Percentiles rank a stretch among this genome's conserved stretches.
These are phyloP conservation scores for Metacarcinus magister DNA, from an alignment of 2,888 invertebrate species.

Conservation along the genomic window DNA sequence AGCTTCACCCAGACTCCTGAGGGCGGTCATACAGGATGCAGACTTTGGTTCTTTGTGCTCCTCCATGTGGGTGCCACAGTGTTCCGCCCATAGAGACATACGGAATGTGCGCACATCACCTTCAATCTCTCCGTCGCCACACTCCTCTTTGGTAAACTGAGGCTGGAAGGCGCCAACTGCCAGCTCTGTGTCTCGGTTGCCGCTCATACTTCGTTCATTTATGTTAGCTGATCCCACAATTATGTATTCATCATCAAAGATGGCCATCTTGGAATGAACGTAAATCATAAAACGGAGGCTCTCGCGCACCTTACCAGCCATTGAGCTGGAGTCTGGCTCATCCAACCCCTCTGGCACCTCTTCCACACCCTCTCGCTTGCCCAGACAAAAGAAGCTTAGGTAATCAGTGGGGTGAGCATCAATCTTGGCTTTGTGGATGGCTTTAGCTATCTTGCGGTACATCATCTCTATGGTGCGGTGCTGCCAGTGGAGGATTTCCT, in stretches of 20 bases:
- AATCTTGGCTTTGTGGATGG: conserved; percentile 76
- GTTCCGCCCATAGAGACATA: conserved; percentile 83
- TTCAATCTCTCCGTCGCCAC: conserved; percentile 74
- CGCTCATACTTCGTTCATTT: conserved; percentile 83
- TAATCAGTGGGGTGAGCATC: conserved; percentile 82
- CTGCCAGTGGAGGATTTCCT: conserved; percentile 83
- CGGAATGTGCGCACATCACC: conserved; percentile 82
- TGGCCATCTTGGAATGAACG: conserved; percentile 83
- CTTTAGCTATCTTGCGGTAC: conserved; percentile 82
- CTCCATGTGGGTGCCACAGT: conserved; percentile 80
- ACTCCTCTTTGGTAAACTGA: conserved; percentile 79
- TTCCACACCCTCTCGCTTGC: conserved; percentile 82
- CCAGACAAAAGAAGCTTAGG: conserved; percentile 82
- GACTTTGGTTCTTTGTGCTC: conserved; percentile 77
- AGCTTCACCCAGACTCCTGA: conserved; percentile 73
- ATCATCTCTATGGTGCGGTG: conserved; percentile 83
- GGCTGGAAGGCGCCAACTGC: conserved; percentile 82
- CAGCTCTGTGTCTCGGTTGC: conserved; percentile 83
- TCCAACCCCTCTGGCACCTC: conserved; percentile 82
- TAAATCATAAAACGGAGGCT: conserved; percentile 82
- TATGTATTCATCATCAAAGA: conserved; percentile 83
- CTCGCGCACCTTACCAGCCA: conserved; percentile 78
- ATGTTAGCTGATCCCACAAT: conserved; percentile 83
- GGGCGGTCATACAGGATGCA: conserved; percentile 79
- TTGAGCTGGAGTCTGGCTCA: conserved; percentile 79